Percentiles rank a stretch among this genome's conserved stretches.
These are phyloP conservation scores for Camptogramma bilineatum DNA, from an alignment of 2,888 invertebrate genomes.

Conservation along the genomic window DNA sequence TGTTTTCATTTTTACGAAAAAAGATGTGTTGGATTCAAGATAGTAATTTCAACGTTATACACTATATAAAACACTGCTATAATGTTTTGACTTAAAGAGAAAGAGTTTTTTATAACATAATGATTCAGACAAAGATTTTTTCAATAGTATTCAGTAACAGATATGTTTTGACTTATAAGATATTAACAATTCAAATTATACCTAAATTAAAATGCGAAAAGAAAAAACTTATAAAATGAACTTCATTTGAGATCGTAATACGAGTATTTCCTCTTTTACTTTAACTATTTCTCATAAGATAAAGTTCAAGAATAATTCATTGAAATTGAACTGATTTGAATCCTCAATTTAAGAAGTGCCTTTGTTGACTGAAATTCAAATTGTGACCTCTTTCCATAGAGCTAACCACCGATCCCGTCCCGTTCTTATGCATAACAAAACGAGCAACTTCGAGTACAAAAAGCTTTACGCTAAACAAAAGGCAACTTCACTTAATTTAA, in stretches of 20 bases:
- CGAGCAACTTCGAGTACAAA: conserved; percentile 38
- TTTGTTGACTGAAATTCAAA: conserved; percentile 22
- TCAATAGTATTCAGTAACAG: no score
- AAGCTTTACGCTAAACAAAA: conserved; percentile 55
- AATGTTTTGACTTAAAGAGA: not conserved
- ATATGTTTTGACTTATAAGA: no score
- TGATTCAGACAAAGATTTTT: no score
- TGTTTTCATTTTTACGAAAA: conserved; percentile 4
- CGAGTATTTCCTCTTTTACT: not conserved
- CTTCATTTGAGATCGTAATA: conserved; percentile 43
- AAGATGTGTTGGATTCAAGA: not conserved
- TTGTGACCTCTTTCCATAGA: conserved; percentile 14
- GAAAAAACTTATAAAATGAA: not conserved
- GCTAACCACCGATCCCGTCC: not conserved
- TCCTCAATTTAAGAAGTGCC: conserved; percentile 6
- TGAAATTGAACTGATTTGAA: conserved; percentile 9
- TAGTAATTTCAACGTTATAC: not conserved
- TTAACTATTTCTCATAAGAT: conserved; percentile 2
- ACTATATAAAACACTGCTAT: not conserved
- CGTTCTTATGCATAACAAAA: conserved; percentile 33
- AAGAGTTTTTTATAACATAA: not conserved
- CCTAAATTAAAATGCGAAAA: not conserved
- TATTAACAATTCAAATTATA: no score
- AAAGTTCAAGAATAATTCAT: conserved; percentile 6
- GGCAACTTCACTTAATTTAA: conserved; percentile 68